Evolutionary conservation across 1,140 invertebrate species (phyloP).

Genomic region (Calycopis cecrops): DNA sequence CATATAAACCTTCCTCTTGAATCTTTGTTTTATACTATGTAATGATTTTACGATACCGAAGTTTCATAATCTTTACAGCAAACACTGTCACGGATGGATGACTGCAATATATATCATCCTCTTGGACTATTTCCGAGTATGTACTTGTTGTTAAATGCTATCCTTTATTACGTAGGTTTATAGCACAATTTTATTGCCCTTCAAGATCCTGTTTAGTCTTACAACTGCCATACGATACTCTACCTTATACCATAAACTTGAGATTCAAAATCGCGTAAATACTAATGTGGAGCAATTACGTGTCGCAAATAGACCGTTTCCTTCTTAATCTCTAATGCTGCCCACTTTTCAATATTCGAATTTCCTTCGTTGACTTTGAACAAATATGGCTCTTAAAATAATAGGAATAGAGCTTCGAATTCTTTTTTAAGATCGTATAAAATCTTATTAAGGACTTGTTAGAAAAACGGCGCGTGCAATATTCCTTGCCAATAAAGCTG

Average conservation of each 20-base stretch:
- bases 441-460: too few relatives aligned
- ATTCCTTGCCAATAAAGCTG: too few relatives aligned
- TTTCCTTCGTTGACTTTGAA: neutral
- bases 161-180: conserved; percentile 7
- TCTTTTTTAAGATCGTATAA: too few relatives aligned
- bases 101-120: too few relatives aligned
- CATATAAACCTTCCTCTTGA: too few relatives aligned
- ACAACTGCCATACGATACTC: neutral
- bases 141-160: neutral
- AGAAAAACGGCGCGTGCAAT: too few relatives aligned
- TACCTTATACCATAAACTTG: neutral
- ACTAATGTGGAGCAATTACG: neutral
- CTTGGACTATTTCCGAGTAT: too few relatives aligned
- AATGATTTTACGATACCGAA: too few relatives aligned
- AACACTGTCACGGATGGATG: too few relatives aligned
- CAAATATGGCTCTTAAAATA: neutral
- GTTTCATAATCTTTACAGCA: too few relatives aligned
- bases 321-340: conserved; percentile 9
- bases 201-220: neutral
- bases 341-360: conserved; percentile 9
- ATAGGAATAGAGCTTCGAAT: too few relatives aligned
- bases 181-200: neutral
- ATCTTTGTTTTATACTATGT: too few relatives aligned
- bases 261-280: neutral
- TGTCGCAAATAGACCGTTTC: conserved; percentile 6